Evolutionary conservation across 2,797 vertebrate genomes (phyloP).

Genomic region (Danionella dracula): DNA sequence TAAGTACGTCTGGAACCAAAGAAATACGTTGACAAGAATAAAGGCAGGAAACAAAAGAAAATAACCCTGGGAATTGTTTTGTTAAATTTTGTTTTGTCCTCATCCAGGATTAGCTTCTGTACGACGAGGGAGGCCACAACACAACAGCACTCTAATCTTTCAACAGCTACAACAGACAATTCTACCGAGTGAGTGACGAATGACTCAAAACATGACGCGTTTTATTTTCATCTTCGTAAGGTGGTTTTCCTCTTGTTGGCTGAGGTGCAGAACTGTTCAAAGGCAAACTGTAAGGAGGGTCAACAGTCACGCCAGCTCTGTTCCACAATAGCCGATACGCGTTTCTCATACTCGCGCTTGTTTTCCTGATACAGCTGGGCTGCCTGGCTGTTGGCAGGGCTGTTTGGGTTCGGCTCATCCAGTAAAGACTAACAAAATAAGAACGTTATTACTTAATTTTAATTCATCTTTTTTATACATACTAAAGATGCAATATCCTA

Average conservation of each 20-base stretch:
- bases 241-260: conserved; percentile 59
- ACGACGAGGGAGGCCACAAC: conserved; percentile 80
- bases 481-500: conserved; percentile 50
- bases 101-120: conserved; percentile 76
- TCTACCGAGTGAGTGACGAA: conserved; percentile 71
- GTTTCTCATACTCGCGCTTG: conserved; percentile 98
- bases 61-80: conserved; percentile 76
- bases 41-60: conserved; percentile 48
- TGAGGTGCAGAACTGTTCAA: conserved; percentile 76
- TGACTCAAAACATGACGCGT: conserved; percentile 56
- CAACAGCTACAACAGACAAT: conserved; percentile 81
- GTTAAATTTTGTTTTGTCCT: conserved; percentile 75
- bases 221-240: conserved; percentile 51
- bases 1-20: too few relatives aligned
- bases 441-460: too few relatives aligned
- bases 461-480: too few relatives aligned
- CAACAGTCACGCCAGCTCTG: conserved; percentile 99
- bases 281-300: conserved; percentile 68
- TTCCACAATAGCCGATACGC: conserved; percentile 99
- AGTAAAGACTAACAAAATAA: conserved; percentile 98
- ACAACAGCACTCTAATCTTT: conserved; percentile 89
- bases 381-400: conserved; percentile 97
- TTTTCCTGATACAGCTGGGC: conserved; percentile 99
- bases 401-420: conserved; percentile 99
- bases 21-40: conserved; percentile 42